Conservation (phyloP, 2,888 invertebrate species). For the Rhagium mordax region DNA sequence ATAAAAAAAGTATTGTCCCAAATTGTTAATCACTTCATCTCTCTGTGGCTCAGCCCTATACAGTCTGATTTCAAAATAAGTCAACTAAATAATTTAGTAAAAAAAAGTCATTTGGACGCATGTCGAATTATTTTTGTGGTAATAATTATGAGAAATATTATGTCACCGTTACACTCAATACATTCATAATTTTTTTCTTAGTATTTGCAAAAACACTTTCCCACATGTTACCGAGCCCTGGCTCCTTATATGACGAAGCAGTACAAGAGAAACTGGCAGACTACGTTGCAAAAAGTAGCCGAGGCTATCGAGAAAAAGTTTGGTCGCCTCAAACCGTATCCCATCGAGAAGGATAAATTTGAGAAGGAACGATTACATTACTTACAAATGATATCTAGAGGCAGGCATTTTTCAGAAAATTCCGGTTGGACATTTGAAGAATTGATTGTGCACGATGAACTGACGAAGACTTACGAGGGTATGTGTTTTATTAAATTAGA, state of each 20-base stretch:
- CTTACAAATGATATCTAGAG: slow-evolving; percentile 78
- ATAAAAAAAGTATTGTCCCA: too few relatives aligned
- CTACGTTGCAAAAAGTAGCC: slow-evolving; percentile 73
- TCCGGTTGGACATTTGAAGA: slow-evolving; percentile 73
- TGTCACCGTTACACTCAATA: too few relatives aligned
- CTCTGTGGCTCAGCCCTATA: too few relatives aligned
- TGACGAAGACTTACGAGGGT: slow-evolving; percentile 63
- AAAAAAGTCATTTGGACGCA: too few relatives aligned
- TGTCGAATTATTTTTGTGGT: too few relatives aligned
- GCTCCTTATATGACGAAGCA: slow-evolving; percentile 76
- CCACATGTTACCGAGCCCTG: slow-evolving; percentile 75
- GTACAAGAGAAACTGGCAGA: slow-evolving; percentile 72
- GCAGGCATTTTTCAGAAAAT: slow-evolving; percentile 78
- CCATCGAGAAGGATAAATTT: slow-evolving; percentile 80
- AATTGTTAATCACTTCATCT: too few relatives aligned
- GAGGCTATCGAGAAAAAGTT: slow-evolving; percentile 83
- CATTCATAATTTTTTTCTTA: slow-evolving; percentile 68
- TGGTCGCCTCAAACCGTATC: slow-evolving; percentile 79
- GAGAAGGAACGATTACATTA: slow-evolving; percentile 76
- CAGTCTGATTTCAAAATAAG: too few relatives aligned
- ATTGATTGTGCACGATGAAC: slow-evolving; percentile 69
- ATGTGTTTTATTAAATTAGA: too few relatives aligned
- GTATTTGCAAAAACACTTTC: slow-evolving; percentile 79
- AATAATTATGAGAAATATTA: too few relatives aligned
- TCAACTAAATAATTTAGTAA: too few relatives aligned